Base-by-base conservation (phyloP, 2,797 vertebrate species). In the Pseudomugil tenellus region DNA sequence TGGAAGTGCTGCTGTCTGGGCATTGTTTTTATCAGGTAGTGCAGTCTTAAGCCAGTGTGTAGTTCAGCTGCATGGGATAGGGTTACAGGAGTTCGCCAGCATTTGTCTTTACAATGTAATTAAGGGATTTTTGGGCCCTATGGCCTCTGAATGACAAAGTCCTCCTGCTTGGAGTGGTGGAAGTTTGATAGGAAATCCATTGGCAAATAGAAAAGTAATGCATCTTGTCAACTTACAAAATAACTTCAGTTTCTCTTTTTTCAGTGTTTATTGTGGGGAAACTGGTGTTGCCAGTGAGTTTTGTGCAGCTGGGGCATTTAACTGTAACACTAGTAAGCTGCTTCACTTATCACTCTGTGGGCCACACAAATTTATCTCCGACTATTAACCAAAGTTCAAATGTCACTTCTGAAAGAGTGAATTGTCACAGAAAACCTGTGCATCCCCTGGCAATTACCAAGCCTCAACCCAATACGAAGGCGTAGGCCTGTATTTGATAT, bases 91-190 rank as follows among this genome's bases (percentile, higher is more conserved):
- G 83, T 91, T 89, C n/a, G 54, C 69, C 85, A 84, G 72, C 89
- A 91, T 93, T 92, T 92, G 90, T 93, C 92, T 92, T 91, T 91
- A 90, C 90, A 89, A 87, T 91, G 89, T 94, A 92, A 93, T 93
- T 93, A 93, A 89, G 81, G 77, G 86, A 89, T 89, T 89, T 92
- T 87, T 72, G 79, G 82, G 84, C 83, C 86, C 80, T 77, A 68
- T 74, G 72, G 90, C 74, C 66, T 85, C 78, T 67, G 76, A 83
- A 85, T 91, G 87, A 91, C 85, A 79, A 84, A 88, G 70, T 87
- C 72, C 75, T 84, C 79, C 72, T 80, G 71, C 83, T 81, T 12
- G 8, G 51, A 82, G 78, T 87, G 71, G 65, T 58, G 51, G 21
- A 41, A 58, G 59, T 70, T 63, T 82, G 72, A 91, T 85, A 70